Evolutionary conservation across 2,797 vertebrate species (phyloP).

Genomic region (Gila robusta): DNA sequence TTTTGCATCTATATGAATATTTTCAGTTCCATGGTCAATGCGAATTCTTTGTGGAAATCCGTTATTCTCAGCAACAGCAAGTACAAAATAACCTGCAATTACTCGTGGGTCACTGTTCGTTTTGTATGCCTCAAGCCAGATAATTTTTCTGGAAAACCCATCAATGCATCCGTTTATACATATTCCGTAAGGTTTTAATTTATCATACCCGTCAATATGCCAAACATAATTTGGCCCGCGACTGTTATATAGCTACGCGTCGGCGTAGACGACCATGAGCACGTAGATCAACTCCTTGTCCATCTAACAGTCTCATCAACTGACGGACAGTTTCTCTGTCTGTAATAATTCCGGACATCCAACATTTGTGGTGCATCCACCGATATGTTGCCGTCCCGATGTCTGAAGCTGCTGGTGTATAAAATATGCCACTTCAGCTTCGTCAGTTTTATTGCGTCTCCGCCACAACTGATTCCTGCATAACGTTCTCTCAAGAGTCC

Average conservation of each 20-base stretch:
- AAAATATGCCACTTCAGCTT: no score
- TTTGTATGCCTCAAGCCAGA: constrained; percentile 48
- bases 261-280: not conserved
- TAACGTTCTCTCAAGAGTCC: no score
- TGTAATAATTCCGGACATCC: not conserved
- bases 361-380: not conserved
- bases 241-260: constrained; percentile 23
- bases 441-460: no score
- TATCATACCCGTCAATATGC: constrained; percentile 43
- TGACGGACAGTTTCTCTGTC: constrained; percentile 31
- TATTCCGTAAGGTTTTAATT: constrained; percentile 34
- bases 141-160: constrained; percentile 46
- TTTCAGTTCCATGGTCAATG: constrained; percentile 41
- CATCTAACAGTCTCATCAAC: constrained; percentile 18
- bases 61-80: constrained; percentile 5
- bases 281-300: constrained; percentile 15
- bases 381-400: constrained; percentile 10
- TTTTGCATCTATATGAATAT: constrained; percentile 35
- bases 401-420: no score
- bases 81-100: constrained; percentile 43
- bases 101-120: constrained; percentile 47
- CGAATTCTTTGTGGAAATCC: constrained; percentile 4
- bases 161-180: constrained; percentile 45
- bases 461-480: no score
- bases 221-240: constrained; percentile 44